These are phyloP conservation scores for Macropis europaea DNA, from an alignment of 2,888 invertebrate genomes.

Conservation along the genomic window DNA sequence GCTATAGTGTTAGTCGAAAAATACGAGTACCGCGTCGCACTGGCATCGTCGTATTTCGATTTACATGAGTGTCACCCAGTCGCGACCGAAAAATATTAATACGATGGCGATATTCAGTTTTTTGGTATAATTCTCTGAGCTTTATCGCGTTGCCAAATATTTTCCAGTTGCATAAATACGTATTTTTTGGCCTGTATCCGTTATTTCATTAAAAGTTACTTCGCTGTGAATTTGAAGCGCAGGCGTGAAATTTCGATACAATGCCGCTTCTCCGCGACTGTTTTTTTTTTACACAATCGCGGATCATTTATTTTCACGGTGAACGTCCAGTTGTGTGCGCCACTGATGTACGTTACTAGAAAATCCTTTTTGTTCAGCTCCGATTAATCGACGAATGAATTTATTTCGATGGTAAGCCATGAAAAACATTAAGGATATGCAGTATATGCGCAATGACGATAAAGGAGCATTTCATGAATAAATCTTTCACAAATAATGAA, in stretches of 20 bases:
- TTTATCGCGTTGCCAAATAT: slow-evolving; percentile 1
- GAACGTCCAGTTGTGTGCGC: no score
- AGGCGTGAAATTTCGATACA: not conserved
- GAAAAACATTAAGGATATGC: not conserved
- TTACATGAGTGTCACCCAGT: no score
- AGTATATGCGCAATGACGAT: no score
- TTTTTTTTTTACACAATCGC: not conserved
- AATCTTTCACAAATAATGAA: no score
- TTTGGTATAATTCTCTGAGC: no score
- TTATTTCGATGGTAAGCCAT: not conserved
- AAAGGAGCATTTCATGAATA: no score
- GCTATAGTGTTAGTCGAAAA: no score
- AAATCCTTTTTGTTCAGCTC: not conserved
- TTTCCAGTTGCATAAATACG: not conserved
- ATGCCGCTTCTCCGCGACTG: not conserved
- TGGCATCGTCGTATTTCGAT: no score
- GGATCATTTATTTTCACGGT: not conserved
- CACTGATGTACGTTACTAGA: no score
- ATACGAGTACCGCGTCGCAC: no score
- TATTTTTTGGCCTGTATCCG: not conserved
- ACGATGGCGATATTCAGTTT: no score
- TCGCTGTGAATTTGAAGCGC: not conserved
- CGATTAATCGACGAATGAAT: not conserved
- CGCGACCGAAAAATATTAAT: no score
- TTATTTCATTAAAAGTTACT: slow-evolving; percentile 26